These are phyloP conservation scores for Todiramphus chloris DNA, from an alignment of 2,113 vertebrate species.

Conservation along the genomic window DNA sequence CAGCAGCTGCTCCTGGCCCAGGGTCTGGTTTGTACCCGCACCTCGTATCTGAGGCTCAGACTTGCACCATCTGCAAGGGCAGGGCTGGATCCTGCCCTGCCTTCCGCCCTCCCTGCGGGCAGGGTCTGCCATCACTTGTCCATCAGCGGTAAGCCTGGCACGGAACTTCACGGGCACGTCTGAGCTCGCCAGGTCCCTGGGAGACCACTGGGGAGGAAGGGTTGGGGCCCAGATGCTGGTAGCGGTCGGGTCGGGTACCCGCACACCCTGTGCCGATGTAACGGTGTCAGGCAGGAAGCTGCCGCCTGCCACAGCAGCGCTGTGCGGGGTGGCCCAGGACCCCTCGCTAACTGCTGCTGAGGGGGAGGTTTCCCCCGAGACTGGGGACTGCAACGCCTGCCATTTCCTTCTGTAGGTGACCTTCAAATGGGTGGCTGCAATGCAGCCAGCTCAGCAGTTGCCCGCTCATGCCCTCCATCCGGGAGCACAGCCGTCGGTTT, in stretches of 20 bases:
- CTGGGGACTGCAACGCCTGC: background rate
- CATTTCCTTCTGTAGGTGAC: background rate
- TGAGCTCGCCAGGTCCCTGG: background rate
- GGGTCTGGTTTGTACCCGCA: background rate
- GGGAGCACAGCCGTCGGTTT: accelerated
- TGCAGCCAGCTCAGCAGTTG: background rate
- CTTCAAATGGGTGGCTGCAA: background rate
- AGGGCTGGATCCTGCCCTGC: background rate
- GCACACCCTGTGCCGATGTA: accelerated
- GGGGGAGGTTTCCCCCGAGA: background rate
- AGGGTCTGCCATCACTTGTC: background rate
- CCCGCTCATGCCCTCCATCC: background rate
- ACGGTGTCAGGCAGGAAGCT: background rate
- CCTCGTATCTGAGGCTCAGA: background rate
- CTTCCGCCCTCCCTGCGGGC: background rate
- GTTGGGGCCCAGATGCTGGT: background rate
- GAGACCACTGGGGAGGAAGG: background rate
- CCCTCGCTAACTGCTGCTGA: accelerated
- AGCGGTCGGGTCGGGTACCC: accelerated
- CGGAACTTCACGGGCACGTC: accelerated
- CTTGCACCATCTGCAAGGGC: background rate
- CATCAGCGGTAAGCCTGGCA: accelerated
- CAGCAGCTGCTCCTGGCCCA: background rate
- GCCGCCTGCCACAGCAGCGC: accelerated
- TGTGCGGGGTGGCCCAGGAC: accelerated